These are phyloP conservation scores for Exaiptasia diaphana DNA, from an alignment of 64 coral and sea anemone genomes.

Conservation along the genomic window DNA sequence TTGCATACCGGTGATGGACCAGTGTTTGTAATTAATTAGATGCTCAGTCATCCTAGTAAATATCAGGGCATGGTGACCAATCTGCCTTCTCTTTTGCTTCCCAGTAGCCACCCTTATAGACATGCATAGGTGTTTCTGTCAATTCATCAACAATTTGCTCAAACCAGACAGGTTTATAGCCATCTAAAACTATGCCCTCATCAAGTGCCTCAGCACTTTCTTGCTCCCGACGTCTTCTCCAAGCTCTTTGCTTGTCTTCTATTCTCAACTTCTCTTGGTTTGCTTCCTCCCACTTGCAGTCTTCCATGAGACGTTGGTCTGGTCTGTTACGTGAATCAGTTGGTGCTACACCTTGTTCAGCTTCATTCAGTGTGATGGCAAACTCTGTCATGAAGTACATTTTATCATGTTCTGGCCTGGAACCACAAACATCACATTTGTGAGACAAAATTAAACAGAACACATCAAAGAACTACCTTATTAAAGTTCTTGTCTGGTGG, in stretches of 20 bases:
- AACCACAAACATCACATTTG: no score
- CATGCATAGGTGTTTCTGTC: slow-evolving; percentile 62
- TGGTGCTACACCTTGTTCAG: slow-evolving; percentile 62
- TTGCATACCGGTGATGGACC: no score
- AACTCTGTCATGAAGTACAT: slow-evolving; percentile 83
- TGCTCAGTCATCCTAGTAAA: slow-evolving; percentile 50
- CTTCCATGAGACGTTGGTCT: slow-evolving; percentile 93
- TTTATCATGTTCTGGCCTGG: slow-evolving; percentile 73
- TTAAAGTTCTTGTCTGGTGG: no score
- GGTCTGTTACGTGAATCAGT: slow-evolving; percentile 86
- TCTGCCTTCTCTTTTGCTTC: slow-evolving; percentile 94
- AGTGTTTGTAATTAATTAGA: no score
- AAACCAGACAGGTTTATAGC: slow-evolving; percentile 91
- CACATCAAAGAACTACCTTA: no score
- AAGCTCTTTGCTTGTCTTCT: slow-evolving; percentile 85
- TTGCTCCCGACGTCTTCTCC: slow-evolving; percentile 67
- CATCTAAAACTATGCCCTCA: slow-evolving; percentile 86
- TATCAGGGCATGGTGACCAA: slow-evolving; percentile 80
- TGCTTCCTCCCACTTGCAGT: slow-evolving; percentile 84
- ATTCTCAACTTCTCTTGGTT: slow-evolving; percentile 85
- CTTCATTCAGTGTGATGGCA: slow-evolving; percentile 77
- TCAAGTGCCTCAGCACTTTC: slow-evolving; percentile 61
- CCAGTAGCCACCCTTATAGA: slow-evolving; percentile 98
- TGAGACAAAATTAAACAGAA: no score
- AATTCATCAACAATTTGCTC: slow-evolving; percentile 88